Evolutionary conservation across 2,888 invertebrate species (phyloP).

Genomic region (Geophilus truncorum): DNA sequence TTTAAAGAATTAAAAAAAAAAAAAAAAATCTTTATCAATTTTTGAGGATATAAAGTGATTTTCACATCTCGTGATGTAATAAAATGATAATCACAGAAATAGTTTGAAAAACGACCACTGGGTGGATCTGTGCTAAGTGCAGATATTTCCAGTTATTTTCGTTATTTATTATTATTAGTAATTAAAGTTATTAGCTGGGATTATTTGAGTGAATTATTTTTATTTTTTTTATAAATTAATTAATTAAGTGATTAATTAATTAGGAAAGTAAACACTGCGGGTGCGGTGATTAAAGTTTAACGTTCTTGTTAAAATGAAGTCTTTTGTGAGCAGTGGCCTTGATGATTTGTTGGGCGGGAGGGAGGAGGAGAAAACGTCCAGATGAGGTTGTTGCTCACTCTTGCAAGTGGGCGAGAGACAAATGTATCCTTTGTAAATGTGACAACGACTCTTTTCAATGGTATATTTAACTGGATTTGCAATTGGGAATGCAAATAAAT

Average conservation of each 20-base stretch:
- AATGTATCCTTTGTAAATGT: conserved; percentile 1
- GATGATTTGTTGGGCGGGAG: conserved; percentile 1
- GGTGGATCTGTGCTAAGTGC: too few relatives aligned
- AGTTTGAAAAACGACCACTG: neutral
- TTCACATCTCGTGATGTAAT: too few relatives aligned
- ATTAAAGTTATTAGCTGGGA: too few relatives aligned
- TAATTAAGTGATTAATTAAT: neutral
- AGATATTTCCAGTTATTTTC: too few relatives aligned
- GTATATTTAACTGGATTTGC: neutral
- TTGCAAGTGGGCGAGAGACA: conserved; percentile 13
- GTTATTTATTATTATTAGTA: too few relatives aligned
- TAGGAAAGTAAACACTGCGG: too few relatives aligned
- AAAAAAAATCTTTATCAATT: too few relatives aligned
- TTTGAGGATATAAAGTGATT: too few relatives aligned
- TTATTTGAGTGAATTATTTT: too few relatives aligned
- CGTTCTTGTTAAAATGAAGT: neutral
- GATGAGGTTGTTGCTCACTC: conserved; percentile 25
- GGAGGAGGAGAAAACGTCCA: conserved; percentile 11
- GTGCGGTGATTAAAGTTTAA: neutral
- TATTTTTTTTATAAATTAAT: neutral
- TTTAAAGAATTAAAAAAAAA: too few relatives aligned
- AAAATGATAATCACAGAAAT: too few relatives aligned
- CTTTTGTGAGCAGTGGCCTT: conserved; percentile 27
- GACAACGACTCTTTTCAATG: conserved; percentile 9
- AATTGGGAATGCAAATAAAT: neutral